A percentile compares a stretch with the other conserved stretches of the same genome.
These are phyloP conservation scores for Neoascia interrupta DNA, from an alignment of 2,888 invertebrate species.

Conservation along the genomic window DNA sequence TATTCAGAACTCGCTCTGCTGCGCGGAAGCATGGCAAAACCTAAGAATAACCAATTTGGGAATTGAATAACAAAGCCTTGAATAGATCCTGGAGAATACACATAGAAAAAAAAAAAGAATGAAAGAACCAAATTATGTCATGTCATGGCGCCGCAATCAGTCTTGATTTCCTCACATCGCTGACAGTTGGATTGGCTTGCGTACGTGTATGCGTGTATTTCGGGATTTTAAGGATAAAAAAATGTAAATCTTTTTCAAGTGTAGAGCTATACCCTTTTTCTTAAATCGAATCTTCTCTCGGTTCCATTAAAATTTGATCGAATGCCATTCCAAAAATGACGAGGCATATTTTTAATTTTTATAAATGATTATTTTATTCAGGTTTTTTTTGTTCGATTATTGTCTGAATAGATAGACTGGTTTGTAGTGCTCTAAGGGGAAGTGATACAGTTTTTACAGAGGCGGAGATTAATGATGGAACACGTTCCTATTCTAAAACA, in stretches of 20 bases:
- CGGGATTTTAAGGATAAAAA: constrained; percentile 36
- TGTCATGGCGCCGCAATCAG: constrained; percentile 69
- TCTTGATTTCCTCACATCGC: constrained; percentile 68
- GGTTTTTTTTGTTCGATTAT: constrained; percentile 30
- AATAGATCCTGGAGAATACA: constrained; percentile 64
- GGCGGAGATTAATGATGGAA: no score
- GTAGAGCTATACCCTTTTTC: constrained; percentile 20
- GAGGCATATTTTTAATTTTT: constrained; percentile 65
- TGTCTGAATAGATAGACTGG: no score
- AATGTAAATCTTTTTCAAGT: constrained; percentile 12
- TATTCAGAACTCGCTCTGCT: constrained; percentile 50
- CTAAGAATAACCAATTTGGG: constrained; percentile 64
- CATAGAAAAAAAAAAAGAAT: constrained; percentile 17
- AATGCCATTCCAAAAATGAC: constrained; percentile 64
- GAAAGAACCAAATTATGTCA: constrained; percentile 46
- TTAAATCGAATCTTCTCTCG: constrained; percentile 34
- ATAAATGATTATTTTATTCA: constrained; percentile 68
- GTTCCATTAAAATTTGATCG: constrained; percentile 65
- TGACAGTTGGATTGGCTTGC: constrained; percentile 63
- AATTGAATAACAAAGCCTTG: constrained; percentile 56
- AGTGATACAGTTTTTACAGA: no score
- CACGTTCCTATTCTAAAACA: no score
- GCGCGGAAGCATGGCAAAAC: not conserved
- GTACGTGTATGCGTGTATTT: constrained; percentile 14
- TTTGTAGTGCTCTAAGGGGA: no score